A percentile compares a stretch with the other conserved stretches of the same genome.
Evolutionary conservation across 2,797 vertebrate genomes (phyloP).

Genomic region (Sebastes melanostomus): DNA sequence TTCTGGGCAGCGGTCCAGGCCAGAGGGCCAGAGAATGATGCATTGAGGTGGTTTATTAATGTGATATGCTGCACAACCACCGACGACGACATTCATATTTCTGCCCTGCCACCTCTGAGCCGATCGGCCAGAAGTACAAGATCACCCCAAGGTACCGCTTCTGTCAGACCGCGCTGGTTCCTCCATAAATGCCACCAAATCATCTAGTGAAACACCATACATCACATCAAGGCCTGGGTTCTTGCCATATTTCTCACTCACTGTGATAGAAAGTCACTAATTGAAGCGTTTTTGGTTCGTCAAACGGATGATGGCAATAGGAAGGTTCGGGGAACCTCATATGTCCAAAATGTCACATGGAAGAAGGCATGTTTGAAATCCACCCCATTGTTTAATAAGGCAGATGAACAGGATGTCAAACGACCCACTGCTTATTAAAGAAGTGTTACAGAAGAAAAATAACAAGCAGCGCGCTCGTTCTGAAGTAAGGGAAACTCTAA

Average conservation of each 20-base stretch:
- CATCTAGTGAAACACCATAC: conserved; percentile 1
- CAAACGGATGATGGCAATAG: neutral
- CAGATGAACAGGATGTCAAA: neutral
- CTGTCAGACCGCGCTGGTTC: conserved; percentile 34
- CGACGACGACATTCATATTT: conserved; percentile 53
- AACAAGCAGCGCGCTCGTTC: neutral
- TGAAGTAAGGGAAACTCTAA: neutral
- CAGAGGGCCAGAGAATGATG: conserved; percentile 56
- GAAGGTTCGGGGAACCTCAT: neutral
- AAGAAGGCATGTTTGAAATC: conserved; percentile 1
- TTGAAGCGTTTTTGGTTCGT: conserved; percentile 5
- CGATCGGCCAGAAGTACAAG: conserved; percentile 35
- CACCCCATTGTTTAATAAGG: neutral
- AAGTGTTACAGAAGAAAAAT: neutral
- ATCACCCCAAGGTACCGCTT: conserved; percentile 44
- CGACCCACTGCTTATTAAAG: neutral
- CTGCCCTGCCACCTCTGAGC: conserved; percentile 48
- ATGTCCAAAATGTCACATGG: neutral
- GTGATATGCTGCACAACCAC: conserved; percentile 60
- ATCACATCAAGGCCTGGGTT: conserved; percentile 9
- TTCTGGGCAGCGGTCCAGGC: conserved; percentile 73
- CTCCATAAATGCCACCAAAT: conserved; percentile 35
- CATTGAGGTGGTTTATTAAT: conserved; percentile 71
- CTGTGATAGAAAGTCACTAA: neutral
- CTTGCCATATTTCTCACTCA: conserved; percentile 15